phyloP scores from a whole-genome alignment of 2,797 vertebrate species.

The Clarias pachynema region DNA sequence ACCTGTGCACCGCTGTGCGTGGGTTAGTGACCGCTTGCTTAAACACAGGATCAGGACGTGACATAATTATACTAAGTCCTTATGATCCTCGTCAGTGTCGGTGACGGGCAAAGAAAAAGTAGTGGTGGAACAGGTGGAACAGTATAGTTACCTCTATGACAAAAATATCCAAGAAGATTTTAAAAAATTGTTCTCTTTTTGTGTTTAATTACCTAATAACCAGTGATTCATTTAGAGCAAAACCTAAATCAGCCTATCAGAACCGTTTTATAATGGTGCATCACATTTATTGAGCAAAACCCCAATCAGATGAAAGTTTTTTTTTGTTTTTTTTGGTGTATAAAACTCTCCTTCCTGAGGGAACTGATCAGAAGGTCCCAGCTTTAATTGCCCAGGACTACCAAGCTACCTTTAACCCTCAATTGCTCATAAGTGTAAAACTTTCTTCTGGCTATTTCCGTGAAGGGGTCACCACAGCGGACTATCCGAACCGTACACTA shows the following conservation, averaged over 20 bases:
- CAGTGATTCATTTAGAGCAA: not conserved
- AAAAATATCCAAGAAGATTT: not conserved
- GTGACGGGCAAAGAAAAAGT: slow-evolving; percentile 20
- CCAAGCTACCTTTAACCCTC: too few species aligned
- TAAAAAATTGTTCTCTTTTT: not conserved
- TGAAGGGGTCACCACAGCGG: too few species aligned
- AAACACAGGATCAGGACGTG: slow-evolving; percentile 53
- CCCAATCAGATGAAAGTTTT: not conserved
- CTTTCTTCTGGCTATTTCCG: too few species aligned
- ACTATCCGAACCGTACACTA: too few species aligned
- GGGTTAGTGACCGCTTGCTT: slow-evolving; percentile 44
- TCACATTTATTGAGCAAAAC: not conserved
- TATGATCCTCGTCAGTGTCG: slow-evolving; percentile 45
- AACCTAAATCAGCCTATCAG: not conserved
- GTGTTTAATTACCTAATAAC: too few species aligned
- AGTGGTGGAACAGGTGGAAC: not conserved
- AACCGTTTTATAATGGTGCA: not conserved
- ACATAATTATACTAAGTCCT: slow-evolving; percentile 51
- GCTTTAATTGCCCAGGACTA: too few species aligned
- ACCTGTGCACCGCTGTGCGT: slow-evolving; percentile 48
- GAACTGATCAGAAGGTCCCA: too few species aligned
- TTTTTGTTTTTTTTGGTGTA: not conserved
- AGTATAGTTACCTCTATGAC: not conserved
- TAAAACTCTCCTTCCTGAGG: not conserved
- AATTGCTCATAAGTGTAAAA: too few species aligned